Evolutionary conservation across 1,140 invertebrate genomes (phyloP).

Genomic region (Sesamia nonagrioides): DNA sequence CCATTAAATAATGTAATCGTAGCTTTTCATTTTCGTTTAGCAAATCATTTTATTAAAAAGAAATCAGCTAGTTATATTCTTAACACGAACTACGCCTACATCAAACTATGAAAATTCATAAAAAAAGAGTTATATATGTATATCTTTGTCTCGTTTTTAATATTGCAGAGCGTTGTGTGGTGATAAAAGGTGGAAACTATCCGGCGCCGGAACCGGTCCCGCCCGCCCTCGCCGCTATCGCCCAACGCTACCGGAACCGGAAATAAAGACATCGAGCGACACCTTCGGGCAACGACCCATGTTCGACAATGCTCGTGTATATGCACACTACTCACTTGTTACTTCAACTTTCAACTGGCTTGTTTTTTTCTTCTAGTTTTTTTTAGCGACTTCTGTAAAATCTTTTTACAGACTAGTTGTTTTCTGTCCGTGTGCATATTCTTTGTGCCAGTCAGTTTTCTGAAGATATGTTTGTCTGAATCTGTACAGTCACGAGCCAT

Average conservation of each 20-base stretch:
- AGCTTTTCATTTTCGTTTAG: neutral
- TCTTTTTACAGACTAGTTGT: neutral
- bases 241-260: constrained; percentile 40
- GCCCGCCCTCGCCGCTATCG: constrained; percentile 34
- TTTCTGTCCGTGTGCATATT: neutral
- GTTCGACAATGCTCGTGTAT: neutral
- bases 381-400: neutral
- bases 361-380: neutral
- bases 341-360: neutral
- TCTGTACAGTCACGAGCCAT: no score
- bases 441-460: no score
- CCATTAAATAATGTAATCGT: neutral
- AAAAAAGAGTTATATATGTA: neutral
- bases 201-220: constrained; percentile 49
- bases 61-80: neutral
- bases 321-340: constrained; percentile 10
- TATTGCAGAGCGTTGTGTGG: constrained; percentile 26
- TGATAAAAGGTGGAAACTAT: constrained; percentile 55
- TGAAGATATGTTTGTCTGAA: neutral
- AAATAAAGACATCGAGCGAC: constrained; percentile 48
- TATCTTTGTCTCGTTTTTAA: constrained; percentile 2
- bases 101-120: constrained; percentile 8
- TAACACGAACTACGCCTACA: neutral
- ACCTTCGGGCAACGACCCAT: constrained; percentile 46
- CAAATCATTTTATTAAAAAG: neutral